phyloP scores from a whole-genome alignment of 2,888 invertebrate species.

The Drosophila incognita region DNA sequence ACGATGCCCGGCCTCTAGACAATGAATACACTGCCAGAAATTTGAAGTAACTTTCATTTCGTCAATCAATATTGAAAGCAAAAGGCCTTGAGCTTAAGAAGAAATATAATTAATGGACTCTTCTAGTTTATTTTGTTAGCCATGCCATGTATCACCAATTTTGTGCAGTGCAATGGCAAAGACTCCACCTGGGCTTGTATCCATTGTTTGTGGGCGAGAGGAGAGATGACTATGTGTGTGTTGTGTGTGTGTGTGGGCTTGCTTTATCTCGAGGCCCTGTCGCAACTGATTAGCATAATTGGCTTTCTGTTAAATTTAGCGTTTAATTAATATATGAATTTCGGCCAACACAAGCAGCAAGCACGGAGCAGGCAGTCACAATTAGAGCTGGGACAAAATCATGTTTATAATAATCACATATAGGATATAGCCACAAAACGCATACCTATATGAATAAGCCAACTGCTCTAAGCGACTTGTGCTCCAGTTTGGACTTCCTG shows the following conservation, averaged over 20 bases:
- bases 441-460: slow-evolving; percentile 30
- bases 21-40: slow-evolving; percentile 31
- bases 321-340: slow-evolving; percentile 76
- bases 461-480: slow-evolving; percentile 52
- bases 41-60: neutral
- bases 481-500: slow-evolving; percentile 66
- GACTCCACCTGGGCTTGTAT: slow-evolving; percentile 11
- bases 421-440: neutral
- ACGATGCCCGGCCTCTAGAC: slow-evolving; percentile 26
- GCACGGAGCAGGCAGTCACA: slow-evolving; percentile 2
- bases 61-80: neutral
- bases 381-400: slow-evolving; percentile 10
- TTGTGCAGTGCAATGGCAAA: slow-evolving; percentile 27
- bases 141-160: neutral
- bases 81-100: neutral
- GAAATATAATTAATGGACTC: neutral
- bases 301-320: slow-evolving; percentile 78
- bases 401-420: slow-evolving; percentile 12
- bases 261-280: slow-evolving; percentile 43
- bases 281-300: slow-evolving; percentile 74
- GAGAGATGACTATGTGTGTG: slow-evolving; percentile 4
- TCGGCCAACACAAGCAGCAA: slow-evolving; percentile 27
- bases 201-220: slow-evolving; percentile 15
- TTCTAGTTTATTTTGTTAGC: neutral
- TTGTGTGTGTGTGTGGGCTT: slow-evolving; percentile 22